A percentile compares a stretch with the other conserved stretches of the same genome.
phyloP scores from a whole-genome alignment of 2,113 vertebrate species.

The Hypocryptadius cinnamomeus region DNA sequence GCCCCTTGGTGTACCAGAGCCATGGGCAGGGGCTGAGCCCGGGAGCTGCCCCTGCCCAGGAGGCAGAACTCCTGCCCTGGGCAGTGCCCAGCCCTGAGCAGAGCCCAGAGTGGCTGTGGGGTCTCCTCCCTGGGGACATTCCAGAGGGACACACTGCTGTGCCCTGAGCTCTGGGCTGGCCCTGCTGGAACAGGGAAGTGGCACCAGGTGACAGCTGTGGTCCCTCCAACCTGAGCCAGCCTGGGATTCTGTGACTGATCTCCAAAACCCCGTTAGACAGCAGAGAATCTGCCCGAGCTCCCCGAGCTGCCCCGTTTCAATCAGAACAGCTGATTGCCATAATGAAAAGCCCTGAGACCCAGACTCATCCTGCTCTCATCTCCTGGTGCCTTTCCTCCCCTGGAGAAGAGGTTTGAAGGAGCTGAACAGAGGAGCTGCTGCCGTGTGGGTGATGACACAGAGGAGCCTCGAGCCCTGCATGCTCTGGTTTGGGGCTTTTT shows the following conservation, averaged over 20 bases:
- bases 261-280: neutral
- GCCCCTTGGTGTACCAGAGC: neutral
- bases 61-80: neutral
- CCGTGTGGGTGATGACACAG: neutral
- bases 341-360: neutral
- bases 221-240: neutral
- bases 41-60: neutral
- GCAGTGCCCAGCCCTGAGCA: neutral
- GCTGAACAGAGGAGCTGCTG: neutral
- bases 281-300: neutral
- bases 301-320: rapidly evolving
- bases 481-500: neutral
- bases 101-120: neutral
- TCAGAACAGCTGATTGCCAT: neutral
- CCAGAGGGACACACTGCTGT: rapidly evolving
- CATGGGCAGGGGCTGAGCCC: rapidly evolving
- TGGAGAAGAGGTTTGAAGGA: neutral
- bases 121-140: neutral
- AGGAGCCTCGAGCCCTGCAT: neutral
- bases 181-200: neutral
- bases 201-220: rapidly evolving
- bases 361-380: neutral
- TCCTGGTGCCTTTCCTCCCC: neutral
- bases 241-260: neutral
- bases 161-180: neutral